phyloP scores from a whole-genome alignment of 1,140 invertebrate genomes.

The honey bee (Apis mellifera) region Amel_HAv3.1 CM009932.2:7798501-7799000 shows the following conservation, averaged over 20 bases:
- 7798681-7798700: neutral
- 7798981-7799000: slow-evolving; percentile 68
- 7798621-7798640: slow-evolving; percentile 38
- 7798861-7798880: slow-evolving; percentile 67
- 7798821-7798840: slow-evolving; percentile 30
- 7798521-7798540: slow-evolving; percentile 42
- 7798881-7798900: slow-evolving; percentile 59
- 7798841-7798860: slow-evolving; percentile 43
- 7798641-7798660: neutral
- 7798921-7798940: slow-evolving; percentile 41
- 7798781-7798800: neutral
- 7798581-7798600: slow-evolving; percentile 22
- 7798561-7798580: slow-evolving; percentile 33
- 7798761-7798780: neutral
- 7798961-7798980: slow-evolving; percentile 58
- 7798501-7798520: slow-evolving; percentile 27
- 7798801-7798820: neutral
- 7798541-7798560: slow-evolving; percentile 9
- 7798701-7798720: neutral
- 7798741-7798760: neutral
- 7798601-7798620: slow-evolving; percentile 10
- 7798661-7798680: neutral
- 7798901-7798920: slow-evolving; percentile 67
- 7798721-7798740: neutral
- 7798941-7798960: slow-evolving; percentile 56